These are phyloP conservation scores for Cassiopea andromeda DNA, from an alignment of 30 jellyfish, hydroid and myxozoan genomes.

Conservation along the genomic window DNA sequence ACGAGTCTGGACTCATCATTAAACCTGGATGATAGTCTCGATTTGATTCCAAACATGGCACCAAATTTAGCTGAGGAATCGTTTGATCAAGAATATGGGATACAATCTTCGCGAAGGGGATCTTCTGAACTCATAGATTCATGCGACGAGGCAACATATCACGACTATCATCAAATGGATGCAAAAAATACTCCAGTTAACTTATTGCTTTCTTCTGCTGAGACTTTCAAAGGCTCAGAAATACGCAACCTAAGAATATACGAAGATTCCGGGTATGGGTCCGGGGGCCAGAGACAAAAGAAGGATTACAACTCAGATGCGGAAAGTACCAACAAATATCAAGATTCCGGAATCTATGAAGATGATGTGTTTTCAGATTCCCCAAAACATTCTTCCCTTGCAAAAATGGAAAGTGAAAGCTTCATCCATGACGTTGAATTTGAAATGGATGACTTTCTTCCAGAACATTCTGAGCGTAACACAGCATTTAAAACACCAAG, in stretches of 20 bases:
- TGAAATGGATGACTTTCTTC: slow-evolving; percentile 77
- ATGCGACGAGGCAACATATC: slow-evolving; percentile 60
- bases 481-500: slow-evolving; percentile 97
- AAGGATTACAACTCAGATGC: slow-evolving; percentile 90
- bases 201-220: slow-evolving; percentile 42
- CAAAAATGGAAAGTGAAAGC: slow-evolving; percentile 46
- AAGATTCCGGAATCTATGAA: slow-evolving; percentile 97
- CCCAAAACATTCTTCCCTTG: slow-evolving; percentile 68
- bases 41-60: slow-evolving; percentile 67
- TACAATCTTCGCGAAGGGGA: slow-evolving; percentile 38
- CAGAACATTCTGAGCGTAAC: slow-evolving; percentile 84
- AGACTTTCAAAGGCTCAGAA: slow-evolving; percentile 37
- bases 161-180: slow-evolving; percentile 32
- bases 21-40: slow-evolving; percentile 95
- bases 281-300: slow-evolving; percentile 68
- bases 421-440: slow-evolving; percentile 70
- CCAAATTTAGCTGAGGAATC: slow-evolving; percentile 55
- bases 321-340: slow-evolving; percentile 92
- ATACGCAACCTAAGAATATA: slow-evolving; percentile 69
- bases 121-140: slow-evolving; percentile 63
- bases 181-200: slow-evolving; percentile 51
- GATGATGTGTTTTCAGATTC: slow-evolving; percentile 92
- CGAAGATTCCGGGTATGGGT: slow-evolving; percentile 88
- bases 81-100: slow-evolving; percentile 59
- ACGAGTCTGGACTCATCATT: slow-evolving; percentile 60